Evolutionary conservation across 2,797 vertebrate species (phyloP), one percentile per base, ranked within the genome.

Genomic region (Helicolenus hilgendorfi): DNA sequence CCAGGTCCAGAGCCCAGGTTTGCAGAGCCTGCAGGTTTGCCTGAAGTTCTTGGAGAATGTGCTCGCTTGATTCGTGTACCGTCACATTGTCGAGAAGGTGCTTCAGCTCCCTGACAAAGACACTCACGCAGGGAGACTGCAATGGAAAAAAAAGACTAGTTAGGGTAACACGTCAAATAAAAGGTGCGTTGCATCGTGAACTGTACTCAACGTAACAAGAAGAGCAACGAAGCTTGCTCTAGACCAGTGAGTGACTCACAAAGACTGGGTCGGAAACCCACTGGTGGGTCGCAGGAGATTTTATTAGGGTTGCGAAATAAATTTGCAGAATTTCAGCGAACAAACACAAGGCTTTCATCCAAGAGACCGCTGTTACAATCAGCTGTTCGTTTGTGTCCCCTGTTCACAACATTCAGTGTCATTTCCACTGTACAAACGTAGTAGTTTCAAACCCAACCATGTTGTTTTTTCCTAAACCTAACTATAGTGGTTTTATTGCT

Each of bases 11-110:
- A 10, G 0, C 0, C 0, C 9, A 95, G 53, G 31, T 79, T 85
- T 1, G 0, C 0, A n/a, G n/a, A n/a, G 0, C 0, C 0, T 1
- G 0, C 9, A 95, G 53, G 31, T 79, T 85, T 1, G 0, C 0
- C 7, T 7, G 0, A 2, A 96, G 88, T 14, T 5, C 14, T 2
- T 0, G 0, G 2, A 86, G 9, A 38, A 11, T 2, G 3, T 2
- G 0, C 4, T 2, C 0, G 0, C 1, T 0, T 0, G 2, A 0
- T 0, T 4, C 0, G 0, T 2, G 0, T 2, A 79, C 31, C 0
- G 0, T 72, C 53, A 93, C 13, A 0, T 79, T 77, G 3, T 3
- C 0, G 0, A 96, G 90, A 49, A 92, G 3, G 0, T 8, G 0
- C 2, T 1, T 3, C 69, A 96, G 88, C 10, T 77, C 1, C 0